Conservation (phyloP, 2,797 vertebrate species). For the Tinamus major region DNA sequence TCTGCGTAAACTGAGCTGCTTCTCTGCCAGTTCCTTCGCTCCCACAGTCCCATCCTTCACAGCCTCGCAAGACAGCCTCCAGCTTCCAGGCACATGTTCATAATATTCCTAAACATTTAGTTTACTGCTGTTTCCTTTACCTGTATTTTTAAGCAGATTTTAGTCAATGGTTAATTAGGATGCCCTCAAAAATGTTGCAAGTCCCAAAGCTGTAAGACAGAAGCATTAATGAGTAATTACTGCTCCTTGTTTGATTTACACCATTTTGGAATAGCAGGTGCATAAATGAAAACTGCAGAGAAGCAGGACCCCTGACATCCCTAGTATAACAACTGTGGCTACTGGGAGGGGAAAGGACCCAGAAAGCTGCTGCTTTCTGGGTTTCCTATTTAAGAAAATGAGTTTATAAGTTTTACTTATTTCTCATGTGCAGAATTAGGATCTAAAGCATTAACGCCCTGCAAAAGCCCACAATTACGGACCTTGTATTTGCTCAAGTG, state of each 20-base stretch:
- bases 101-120: neutral
- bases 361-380: neutral
- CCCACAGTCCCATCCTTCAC: neutral
- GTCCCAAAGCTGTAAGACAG: neutral
- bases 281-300: neutral
- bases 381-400: neutral
- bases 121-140: neutral
- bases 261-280: neutral
- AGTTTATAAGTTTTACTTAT: neutral
- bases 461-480: neutral
- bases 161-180: neutral
- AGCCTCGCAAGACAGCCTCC: neutral
- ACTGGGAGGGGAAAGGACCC: neutral
- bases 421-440: neutral
- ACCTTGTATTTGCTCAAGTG: neutral
- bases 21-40: neutral
- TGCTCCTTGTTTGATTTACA: neutral
- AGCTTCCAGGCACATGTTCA: neutral
- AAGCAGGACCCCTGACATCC: neutral
- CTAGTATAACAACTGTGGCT: neutral
- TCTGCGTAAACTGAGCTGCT: neutral
- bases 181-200: neutral
- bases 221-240: neutral
- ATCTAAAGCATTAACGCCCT: neutral
- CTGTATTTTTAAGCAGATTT: neutral